Evolutionary conservation across 2,113 vertebrate species (phyloP), one percentile per base, ranked within the genome.

Genomic region (Silurus glanis): DNA sequence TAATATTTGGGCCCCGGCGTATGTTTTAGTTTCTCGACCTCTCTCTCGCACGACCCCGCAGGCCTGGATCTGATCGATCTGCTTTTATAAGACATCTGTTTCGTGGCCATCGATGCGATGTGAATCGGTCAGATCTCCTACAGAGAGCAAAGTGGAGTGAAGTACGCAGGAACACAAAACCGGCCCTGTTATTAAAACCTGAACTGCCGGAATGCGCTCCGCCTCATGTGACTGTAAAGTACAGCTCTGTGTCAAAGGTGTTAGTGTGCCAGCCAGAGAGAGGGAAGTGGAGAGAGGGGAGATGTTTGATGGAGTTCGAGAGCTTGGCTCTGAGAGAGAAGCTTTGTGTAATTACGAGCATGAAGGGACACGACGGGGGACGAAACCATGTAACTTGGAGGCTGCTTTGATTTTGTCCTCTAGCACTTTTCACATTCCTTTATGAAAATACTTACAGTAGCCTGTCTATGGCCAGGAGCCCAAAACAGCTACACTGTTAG

Each of bases 281-380:
- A 49, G 78, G 25, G 53, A 64, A 28, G n/a, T 37, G 16, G 28
- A n/a, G 56, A 55, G 13, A 56, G 61, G 28, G n/a, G 45, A 6
- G 80, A 71, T 80, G 47, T 49, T 47, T 19, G 82, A 9, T 86
- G 25, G 66, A 61, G 83, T 78, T 58, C 55, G 83, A 89, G 83
- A 79, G 83, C 47, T 83, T 78, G 82, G 79, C 83, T 87, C 74
- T 17, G 51, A 88, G 74, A 49, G 37, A 85, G 74, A 87, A 51
- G 83, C 80, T 88, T 79, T 64, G 66, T 87, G 80, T 90, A 88
- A 90, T 87, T 87, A 84, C 12, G n/a, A 87, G 83, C 87, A 87
- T 90, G 87, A 85, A 66, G 56, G 80, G 80, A 88, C 89, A 87
- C 74, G 87, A 90, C 53, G 67, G 87, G 21, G 76, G 76, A 56